Base-by-base conservation (phyloP, 2,797 vertebrate genomes). In the Siniperca undulata region DNA sequence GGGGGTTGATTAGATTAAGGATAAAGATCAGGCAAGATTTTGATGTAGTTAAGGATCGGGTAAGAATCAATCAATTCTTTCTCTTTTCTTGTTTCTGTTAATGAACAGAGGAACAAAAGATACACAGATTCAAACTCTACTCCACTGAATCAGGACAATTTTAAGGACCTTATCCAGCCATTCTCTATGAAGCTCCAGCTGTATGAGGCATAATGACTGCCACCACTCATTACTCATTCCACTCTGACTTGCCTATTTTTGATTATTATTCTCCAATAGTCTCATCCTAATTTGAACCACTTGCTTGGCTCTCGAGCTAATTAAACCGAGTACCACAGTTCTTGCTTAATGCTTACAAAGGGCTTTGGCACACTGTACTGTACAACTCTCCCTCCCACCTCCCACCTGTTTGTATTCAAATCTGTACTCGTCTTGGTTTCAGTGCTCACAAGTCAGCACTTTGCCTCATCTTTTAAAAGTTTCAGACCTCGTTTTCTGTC, bases 351-450 rank as follows among this genome's bases (percentile, higher is more conserved):
- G 81, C 88, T 88, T 86, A 93, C 89, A 90, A 90, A 90, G 83
- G 64, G 53, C 70, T 86, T 84, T 84, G 87, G 89, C 86, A 70
- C 71, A 69, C 74, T 86, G 80, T 27, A 62, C 76, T 46, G 27
- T 42, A 62, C 60, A 83, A 70, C 48, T 76, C 85, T 75, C 30
- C 65, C 52, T 77, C 24, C 79, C 86, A 94, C 65, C 52, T 77
- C 24, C 79, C 86, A 94, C 91, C 94, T 92, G 91, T 93, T 93
- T 91, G 85, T 83, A 88, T 86, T 90, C 80, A 90, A 83, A 86
- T 83, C 80, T 80, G 61, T 55, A 24, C 74, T 91, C 86, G 78
- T 89, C 78, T 83, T 46, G 68, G 69, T 84, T 81, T 78, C 84
- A 61, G 66, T 81, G 70, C 80, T 91, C 86, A 91, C 80, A 76